phyloP scores from a whole-genome alignment of 2,888 invertebrate genomes.

The Pristionchus exspectatus region DNA sequence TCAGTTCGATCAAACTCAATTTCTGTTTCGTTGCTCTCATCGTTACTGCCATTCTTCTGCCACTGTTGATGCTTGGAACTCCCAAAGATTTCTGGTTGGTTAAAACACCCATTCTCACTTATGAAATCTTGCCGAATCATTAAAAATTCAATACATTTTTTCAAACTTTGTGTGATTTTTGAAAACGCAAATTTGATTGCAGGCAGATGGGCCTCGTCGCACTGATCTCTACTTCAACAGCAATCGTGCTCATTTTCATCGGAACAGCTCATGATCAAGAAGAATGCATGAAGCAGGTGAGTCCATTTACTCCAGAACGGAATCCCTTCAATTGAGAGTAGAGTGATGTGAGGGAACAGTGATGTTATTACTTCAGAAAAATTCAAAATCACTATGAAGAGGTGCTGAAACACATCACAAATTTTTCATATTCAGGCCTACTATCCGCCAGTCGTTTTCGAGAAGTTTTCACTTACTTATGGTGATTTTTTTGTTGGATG shows the following conservation, averaged over 20 bases:
- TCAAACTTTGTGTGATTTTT: neutral
- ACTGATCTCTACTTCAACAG: slow-evolving; percentile 21
- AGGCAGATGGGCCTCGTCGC: slow-evolving; percentile 43
- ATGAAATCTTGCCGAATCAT: too few species aligned
- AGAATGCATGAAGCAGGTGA: slow-evolving; percentile 14
- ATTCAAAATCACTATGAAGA: neutral
- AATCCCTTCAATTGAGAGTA: neutral
- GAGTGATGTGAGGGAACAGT: neutral
- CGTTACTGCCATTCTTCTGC: slow-evolving; percentile 61
- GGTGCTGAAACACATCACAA: neutral
- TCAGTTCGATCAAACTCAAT: slow-evolving; percentile 58
- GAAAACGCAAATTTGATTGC: neutral
- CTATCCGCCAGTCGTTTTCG: slow-evolving; percentile 83
- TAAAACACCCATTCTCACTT: neutral
- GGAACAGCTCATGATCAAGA: slow-evolving; percentile 41
- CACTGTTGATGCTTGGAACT: slow-evolving; percentile 61
- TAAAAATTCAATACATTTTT: too few species aligned
- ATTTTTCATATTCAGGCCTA: slow-evolving; percentile 62
- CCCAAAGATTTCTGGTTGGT: slow-evolving; percentile 67
- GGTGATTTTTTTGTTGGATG: slow-evolving; percentile 81
- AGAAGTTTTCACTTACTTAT: slow-evolving; percentile 85
- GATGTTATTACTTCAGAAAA: neutral
- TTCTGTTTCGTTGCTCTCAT: slow-evolving; percentile 64
- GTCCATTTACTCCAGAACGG: neutral
- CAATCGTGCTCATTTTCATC: slow-evolving; percentile 32